Percentiles rank a stretch among this genome's conserved stretches.
Evolutionary conservation across 2,797 vertebrate species (phyloP).

Genomic region (Catamblyrhynchus diadema): DNA sequence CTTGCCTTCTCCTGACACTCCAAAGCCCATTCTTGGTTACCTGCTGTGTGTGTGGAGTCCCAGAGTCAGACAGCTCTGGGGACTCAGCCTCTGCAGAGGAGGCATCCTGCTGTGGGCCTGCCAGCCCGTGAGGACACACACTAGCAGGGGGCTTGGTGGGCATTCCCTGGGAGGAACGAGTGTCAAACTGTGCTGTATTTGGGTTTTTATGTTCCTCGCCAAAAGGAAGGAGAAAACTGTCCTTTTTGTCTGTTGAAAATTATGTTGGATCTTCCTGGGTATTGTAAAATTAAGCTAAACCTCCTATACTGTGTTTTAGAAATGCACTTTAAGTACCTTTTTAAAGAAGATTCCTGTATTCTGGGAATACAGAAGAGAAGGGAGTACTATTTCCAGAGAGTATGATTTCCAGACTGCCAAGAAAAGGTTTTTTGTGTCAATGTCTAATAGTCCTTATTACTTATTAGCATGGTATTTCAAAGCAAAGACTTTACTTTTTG

Average conservation of each 20-base stretch:
- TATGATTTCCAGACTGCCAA: not conserved
- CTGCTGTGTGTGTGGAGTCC: not conserved
- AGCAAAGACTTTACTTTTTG: slow-evolving; percentile 83
- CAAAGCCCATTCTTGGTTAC: not conserved
- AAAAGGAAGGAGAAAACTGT: not conserved
- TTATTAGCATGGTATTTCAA: slow-evolving; percentile 59
- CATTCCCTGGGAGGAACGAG: not conserved
- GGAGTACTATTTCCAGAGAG: not conserved
- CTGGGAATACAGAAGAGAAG: slow-evolving; percentile 9
- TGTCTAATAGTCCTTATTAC: not conserved
- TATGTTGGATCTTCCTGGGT: not conserved
- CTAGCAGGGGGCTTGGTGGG: not conserved
- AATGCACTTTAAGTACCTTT: slow-evolving; percentile 59
- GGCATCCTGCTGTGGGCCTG: slow-evolving; percentile 35
- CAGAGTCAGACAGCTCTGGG: slow-evolving; percentile 81
- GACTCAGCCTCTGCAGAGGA: not conserved
- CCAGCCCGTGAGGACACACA: slow-evolving; percentile 40
- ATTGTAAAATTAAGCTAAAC: not conserved
- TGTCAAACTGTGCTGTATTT: not conserved
- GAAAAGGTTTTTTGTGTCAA: not conserved
- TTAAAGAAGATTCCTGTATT: not conserved
- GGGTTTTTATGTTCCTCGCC: not conserved
- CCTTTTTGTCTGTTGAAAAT: not conserved
- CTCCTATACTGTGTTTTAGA: slow-evolving; percentile 8
- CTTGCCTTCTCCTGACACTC: not conserved